Evolutionary conservation across 2,797 vertebrate species (phyloP).

Genomic region (Rachycentron canadum): DNA sequence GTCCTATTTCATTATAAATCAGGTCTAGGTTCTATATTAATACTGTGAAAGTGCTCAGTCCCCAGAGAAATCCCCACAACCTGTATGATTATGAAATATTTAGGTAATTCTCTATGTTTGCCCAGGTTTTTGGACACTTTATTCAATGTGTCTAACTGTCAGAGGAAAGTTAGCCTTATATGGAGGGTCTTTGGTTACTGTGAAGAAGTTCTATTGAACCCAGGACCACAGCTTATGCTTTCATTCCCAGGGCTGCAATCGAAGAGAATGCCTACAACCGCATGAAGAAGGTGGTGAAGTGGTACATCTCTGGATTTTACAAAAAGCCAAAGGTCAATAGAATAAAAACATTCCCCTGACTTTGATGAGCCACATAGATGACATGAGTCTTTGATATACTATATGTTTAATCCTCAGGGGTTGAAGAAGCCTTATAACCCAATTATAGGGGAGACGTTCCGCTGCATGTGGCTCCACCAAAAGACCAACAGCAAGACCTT

Average conservation of each 20-base stretch:
- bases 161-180: background rate
- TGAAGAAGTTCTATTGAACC: background rate
- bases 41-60: too few relatives aligned
- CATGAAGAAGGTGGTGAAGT: conserved; percentile 98
- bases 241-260: conserved; percentile 92
- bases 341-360: fast-evolving
- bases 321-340: conserved; percentile 95
- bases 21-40: too few relatives aligned
- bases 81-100: too few relatives aligned
- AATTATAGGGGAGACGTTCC: conserved; percentile 96
- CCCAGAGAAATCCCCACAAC: too few relatives aligned
- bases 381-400: background rate
- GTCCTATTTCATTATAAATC: too few relatives aligned
- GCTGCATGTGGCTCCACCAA: conserved; percentile 97
- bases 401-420: conserved; percentile 83
- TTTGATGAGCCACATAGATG: background rate
- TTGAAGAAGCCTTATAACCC: conserved; percentile 99
- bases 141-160: background rate
- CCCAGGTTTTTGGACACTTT: too few relatives aligned
- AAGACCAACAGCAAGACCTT: conserved; percentile 98
- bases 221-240: too few relatives aligned
- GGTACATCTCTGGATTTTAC: conserved; percentile 99
- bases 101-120: too few relatives aligned
- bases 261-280: conserved; percentile 97
- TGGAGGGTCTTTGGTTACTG: background rate